Base-by-base conservation (phyloP, 2,797 vertebrate genomes). In the Sebastes taczanowskii region DNA sequence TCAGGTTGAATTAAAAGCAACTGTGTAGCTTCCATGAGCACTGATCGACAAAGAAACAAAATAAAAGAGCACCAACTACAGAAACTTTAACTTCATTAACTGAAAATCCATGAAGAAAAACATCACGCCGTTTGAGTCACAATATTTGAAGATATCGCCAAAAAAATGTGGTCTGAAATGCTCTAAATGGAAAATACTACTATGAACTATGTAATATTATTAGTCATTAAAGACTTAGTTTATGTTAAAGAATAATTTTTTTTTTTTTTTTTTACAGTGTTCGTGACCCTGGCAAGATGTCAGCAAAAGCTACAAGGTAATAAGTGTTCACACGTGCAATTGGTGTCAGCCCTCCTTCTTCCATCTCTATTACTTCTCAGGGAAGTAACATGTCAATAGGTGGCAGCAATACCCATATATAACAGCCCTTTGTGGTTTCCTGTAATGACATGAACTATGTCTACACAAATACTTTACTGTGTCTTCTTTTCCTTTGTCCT, bases 251-350 rank as follows among this genome's bases (percentile, higher is more conserved):
- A 78, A 11, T 34, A 55, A 46, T 18, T 35, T 10, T 13, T 25
- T 25, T 46, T 13, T 13, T 3, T 32, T 78, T 82, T 62, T 67
- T 1, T 86, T 75, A 32, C 80, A 90, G 83, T 10, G 5, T 49
- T 72, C 5, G 3, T 78, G 68, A 2, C 69, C 7, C 27, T 77
- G 78, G 71, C 42, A 30, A 70, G 20, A 83, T 87, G 86, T 77
- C 81, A 88, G 34, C 29, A 27, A 74, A 68, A 27, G 0, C 68
- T 8, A 49, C 0, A 22, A 60, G 83, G 90, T 91, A 77, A 82
- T 11, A 1, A 73, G 4, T 10, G 22, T 23, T 46, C 20, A 38
- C 18, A 1, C 34, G 1, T 56, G 30, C 1, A 74, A 32, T 53
- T 10, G 11, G 8, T n/a, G 11, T 52, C 14, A n/a, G 20, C 22